Conservation (phyloP, 2,797 vertebrate genomes). For the Sternotherus odoratus region DNA sequence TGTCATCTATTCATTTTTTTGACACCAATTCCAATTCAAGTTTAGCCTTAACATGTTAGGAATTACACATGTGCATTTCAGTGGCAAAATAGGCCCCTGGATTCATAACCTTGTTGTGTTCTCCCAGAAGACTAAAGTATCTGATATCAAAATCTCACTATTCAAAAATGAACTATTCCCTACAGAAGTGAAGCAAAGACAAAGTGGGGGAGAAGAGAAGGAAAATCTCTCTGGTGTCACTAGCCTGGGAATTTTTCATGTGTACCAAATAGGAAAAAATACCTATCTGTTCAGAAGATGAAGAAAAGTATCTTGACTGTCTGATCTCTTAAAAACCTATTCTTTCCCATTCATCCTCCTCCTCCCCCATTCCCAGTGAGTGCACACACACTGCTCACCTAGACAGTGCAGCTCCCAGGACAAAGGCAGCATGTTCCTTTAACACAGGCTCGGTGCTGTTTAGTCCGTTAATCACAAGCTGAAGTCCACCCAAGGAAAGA, state of each 20-base stretch:
- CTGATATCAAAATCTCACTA: not conserved
- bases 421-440: conserved; percentile 90
- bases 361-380: not conserved
- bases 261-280: not conserved
- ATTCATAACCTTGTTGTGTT: not conserved
- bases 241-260: not conserved
- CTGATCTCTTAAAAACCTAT: rapidly evolving
- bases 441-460: conserved; percentile 88
- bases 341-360: not conserved
- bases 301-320: not conserved
- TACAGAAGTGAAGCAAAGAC: not conserved
- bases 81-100: not conserved
- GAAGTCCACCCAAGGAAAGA: conserved; percentile 90
- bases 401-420: conserved; percentile 91
- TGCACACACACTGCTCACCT: conserved; percentile 79
- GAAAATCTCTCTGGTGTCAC: not conserved
- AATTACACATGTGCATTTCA: not conserved
- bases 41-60: not conserved
- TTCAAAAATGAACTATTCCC: not conserved
- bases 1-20: not conserved
- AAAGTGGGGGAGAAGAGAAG: not conserved
- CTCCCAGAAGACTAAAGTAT: rapidly evolving
- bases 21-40: not conserved
- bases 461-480: conserved; percentile 85
- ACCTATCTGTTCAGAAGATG: not conserved